Evolutionary conservation across 2,888 invertebrate genomes (phyloP).

Genomic region (Cecidostiba fungosa): DNA sequence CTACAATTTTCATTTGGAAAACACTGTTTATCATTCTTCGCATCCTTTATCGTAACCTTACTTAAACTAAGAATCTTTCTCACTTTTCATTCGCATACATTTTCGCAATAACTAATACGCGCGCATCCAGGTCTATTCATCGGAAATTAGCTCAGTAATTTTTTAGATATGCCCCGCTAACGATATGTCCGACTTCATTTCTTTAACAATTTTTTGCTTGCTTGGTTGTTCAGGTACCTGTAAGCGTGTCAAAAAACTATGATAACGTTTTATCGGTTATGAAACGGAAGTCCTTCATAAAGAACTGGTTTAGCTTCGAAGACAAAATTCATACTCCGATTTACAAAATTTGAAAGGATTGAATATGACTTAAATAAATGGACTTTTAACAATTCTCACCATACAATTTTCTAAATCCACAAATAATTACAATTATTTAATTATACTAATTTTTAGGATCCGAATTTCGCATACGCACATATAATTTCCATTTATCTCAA

Average conservation of each 20-base stretch:
- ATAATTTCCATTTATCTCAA: constrained; percentile 30
- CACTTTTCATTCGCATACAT: constrained; percentile 30
- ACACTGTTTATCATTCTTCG: background rate
- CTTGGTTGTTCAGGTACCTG: constrained; percentile 75
- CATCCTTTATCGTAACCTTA: background rate
- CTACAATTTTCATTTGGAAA: constrained; percentile 49
- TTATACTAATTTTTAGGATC: constrained; percentile 34
- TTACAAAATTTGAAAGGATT: background rate
- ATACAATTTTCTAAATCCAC: background rate
- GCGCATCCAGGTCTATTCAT: constrained; percentile 24
- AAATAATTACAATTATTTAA: background rate
- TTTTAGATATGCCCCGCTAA: constrained; percentile 73
- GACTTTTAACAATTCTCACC: background rate
- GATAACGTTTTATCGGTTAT: constrained; percentile 4
- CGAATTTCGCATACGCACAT: constrained; percentile 16
- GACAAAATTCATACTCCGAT: background rate
- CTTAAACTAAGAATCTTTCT: background rate
- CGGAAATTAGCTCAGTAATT: constrained; percentile 53
- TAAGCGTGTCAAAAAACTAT: constrained; percentile 69
- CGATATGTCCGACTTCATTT: constrained; percentile 74
- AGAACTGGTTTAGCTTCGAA: background rate
- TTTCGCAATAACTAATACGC: constrained; percentile 37
- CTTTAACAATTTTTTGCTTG: constrained; percentile 71
- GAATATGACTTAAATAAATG: background rate
- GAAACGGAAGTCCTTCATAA: constrained; percentile 25